Conservation (phyloP, 2,797 vertebrate species). For the Urocyon cinereoargenteus region DNA sequence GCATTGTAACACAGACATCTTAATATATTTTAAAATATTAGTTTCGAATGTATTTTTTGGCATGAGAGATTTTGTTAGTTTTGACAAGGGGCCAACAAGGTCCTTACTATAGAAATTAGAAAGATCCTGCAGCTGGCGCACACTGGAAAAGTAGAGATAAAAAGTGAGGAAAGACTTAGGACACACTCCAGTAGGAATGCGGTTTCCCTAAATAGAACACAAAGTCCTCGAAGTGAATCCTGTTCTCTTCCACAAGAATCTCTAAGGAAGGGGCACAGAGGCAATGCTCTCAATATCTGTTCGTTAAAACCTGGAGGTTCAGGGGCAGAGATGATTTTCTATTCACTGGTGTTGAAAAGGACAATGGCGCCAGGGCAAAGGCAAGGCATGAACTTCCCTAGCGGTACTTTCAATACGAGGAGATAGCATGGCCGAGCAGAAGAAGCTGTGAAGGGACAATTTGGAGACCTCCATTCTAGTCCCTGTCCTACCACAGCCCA, state of each 20-base stretch:
- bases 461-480: background rate
- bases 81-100: slow-evolving; percentile 74
- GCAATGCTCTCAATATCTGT: background rate
- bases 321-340: background rate
- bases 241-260: background rate
- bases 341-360: background rate
- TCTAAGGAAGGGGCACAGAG: background rate
- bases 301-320: background rate
- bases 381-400: background rate
- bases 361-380: fast-evolving
- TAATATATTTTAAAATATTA: slow-evolving; percentile 81
- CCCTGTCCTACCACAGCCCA: background rate
- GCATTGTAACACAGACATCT: slow-evolving; percentile 54
- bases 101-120: slow-evolving; percentile 66
- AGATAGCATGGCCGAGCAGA: fast-evolving
- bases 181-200: background rate
- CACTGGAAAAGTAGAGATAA: slow-evolving; percentile 51
- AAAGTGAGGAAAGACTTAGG: slow-evolving; percentile 43
- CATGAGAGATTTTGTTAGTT: slow-evolving; percentile 75
- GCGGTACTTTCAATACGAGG: background rate
- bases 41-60: slow-evolving; percentile 81
- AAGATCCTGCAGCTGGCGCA: slow-evolving; percentile 61
- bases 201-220: slow-evolving; percentile 53
- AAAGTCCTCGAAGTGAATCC: background rate
- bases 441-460: background rate